Percentiles rank a stretch among this genome's conserved stretches.
Conservation (phyloP, 1,140 invertebrate species). For the Drosophila burlai region DNA sequence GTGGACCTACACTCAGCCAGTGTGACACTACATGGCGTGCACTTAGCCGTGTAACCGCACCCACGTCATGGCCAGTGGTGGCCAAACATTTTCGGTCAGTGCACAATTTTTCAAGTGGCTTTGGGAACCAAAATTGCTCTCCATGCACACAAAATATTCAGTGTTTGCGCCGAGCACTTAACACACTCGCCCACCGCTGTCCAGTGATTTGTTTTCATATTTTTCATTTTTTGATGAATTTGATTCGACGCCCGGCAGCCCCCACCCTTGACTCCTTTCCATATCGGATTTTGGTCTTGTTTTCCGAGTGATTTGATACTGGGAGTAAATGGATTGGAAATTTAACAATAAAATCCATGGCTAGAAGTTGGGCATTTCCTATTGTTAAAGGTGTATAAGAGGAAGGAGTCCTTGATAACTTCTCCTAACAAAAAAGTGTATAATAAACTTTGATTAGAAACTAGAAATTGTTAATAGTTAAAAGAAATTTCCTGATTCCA, state of each 20-base stretch:
- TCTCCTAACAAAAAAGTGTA: neutral
- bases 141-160: constrained; percentile 4
- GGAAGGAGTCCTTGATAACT: neutral
- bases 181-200: constrained; percentile 1
- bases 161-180: constrained; percentile 10
- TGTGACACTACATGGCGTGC: constrained; percentile 3
- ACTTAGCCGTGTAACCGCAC: constrained; percentile 10
- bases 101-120: constrained; percentile 16
- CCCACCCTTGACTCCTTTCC: neutral
- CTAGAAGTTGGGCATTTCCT: neutral
- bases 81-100: constrained; percentile 3
- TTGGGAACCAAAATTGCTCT: constrained; percentile 1
- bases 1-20: neutral
- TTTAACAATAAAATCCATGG: constrained; percentile 3
- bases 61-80: neutral
- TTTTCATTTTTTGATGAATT: constrained; percentile 9
- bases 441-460: neutral
- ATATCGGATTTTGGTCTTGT: constrained; percentile 11
- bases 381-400: neutral
- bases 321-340: constrained; percentile 17
- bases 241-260: neutral
- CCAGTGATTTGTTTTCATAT: constrained; percentile 2
- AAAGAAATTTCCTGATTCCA: neutral
- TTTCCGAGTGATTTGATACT: constrained; percentile 13
- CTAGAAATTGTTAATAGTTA: neutral